phyloP scores from a whole-genome alignment of 2,113 vertebrate species.

The Pontoporia blainvillei region DNA sequence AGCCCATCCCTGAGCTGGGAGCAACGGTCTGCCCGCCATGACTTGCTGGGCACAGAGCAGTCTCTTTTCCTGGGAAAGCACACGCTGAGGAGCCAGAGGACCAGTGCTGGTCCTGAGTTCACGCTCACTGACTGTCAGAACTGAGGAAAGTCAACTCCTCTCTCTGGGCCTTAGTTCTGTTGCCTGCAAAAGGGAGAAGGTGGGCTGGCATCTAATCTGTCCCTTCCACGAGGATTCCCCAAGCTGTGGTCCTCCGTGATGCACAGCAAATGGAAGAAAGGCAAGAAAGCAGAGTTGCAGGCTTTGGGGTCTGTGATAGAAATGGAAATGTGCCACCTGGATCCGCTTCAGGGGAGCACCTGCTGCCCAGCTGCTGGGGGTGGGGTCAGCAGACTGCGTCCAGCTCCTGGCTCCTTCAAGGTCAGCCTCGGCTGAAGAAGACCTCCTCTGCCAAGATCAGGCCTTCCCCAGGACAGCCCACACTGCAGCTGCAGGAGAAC shows the following conservation, averaged over 20 bases:
- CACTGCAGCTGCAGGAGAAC: neutral
- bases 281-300: too few relatives aligned
- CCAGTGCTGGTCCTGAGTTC: neutral
- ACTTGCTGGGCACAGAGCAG: neutral
- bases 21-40: neutral
- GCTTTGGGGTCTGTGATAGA: neutral
- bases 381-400: neutral
- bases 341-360: neutral
- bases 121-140: neutral
- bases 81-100: neutral
- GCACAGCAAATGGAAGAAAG: neutral
- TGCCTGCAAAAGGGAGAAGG: neutral
- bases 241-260: neutral
- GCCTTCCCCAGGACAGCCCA: neutral
- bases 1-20: neutral
- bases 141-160: neutral
- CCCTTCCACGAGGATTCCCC: neutral
- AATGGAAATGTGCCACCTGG: neutral
- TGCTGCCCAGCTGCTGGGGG: neutral
- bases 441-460: neutral
- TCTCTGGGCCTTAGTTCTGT: neutral
- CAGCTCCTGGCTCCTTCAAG: neutral
- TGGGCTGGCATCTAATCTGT: too few relatives aligned
- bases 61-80: fast-evolving
- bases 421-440: neutral